Percentiles rank a stretch among this genome's conserved stretches.
Conservation (phyloP, 2,888 invertebrate species). For the Papilio elwesi region DNA sequence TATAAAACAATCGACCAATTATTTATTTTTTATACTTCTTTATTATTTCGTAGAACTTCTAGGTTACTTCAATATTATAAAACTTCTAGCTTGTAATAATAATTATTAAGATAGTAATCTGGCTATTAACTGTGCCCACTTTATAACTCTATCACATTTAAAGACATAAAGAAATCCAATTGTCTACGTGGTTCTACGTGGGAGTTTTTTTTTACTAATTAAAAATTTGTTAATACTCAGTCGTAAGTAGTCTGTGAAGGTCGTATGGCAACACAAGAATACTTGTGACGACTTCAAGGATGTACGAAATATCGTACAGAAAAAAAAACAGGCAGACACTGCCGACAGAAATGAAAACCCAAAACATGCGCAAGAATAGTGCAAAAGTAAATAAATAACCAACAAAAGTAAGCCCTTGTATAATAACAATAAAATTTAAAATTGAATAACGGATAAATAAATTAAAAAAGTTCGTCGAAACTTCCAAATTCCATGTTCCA, state of each 20-base stretch:
- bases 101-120: conserved; percentile 38
- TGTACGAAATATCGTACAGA: not conserved
- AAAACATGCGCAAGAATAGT: too few species aligned
- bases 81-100: conserved; percentile 35
- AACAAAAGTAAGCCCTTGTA: too few species aligned
- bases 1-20: conserved; percentile 47
- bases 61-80: conserved; percentile 41
- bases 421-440: too few species aligned
- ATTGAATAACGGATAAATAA: too few species aligned
- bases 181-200: conserved; percentile 18
- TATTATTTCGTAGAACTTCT: conserved; percentile 42
- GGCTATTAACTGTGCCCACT: conserved; percentile 20
- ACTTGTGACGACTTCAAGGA: not conserved
- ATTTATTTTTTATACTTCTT: conserved; percentile 47
- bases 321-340: too few species aligned
- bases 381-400: too few species aligned
- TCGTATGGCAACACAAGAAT: conserved; percentile 1
- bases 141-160: not conserved
- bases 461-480: too few species aligned
- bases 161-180: not conserved
- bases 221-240: not conserved
- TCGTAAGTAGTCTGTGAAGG: conserved; percentile 11
- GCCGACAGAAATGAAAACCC: too few species aligned
- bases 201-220: conserved; percentile 22
- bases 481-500: too few species aligned